Evolutionary conservation across 2,797 vertebrate species (phyloP).

Genomic region (Oreonectes daqikongensis): DNA sequence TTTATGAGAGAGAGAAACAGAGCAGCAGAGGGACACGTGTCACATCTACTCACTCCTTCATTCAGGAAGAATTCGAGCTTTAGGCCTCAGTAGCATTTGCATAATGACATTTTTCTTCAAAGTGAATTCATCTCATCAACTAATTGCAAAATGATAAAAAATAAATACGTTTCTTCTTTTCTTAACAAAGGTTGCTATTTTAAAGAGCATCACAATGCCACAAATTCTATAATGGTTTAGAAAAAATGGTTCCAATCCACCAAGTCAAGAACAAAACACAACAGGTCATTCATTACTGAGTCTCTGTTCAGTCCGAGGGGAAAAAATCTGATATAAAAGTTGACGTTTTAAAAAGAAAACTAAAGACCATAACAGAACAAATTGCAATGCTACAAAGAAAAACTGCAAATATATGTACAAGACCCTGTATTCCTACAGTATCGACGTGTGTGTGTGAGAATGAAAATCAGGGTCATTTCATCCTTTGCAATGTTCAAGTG

Average conservation of each 20-base stretch:
- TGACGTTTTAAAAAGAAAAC: constrained; percentile 65
- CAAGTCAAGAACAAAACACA: constrained; percentile 71
- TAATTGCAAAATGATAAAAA: constrained; percentile 71
- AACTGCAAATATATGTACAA: constrained; percentile 89
- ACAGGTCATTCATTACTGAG: constrained; percentile 75
- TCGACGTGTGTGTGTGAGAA: constrained; percentile 29
- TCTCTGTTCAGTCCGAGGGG: constrained; percentile 68
- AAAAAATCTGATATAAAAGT: constrained; percentile 75
- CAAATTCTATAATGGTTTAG: constrained; percentile 77
- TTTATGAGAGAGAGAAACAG: constrained; percentile 55
- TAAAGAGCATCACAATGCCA: constrained; percentile 75
- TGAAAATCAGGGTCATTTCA: constrained; percentile 23
- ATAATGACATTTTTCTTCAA: constrained; percentile 64
- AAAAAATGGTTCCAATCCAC: constrained; percentile 69
- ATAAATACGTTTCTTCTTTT: neutral
- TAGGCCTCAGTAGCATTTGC: constrained; percentile 63
- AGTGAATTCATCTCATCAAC: constrained; percentile 61
- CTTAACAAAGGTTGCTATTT: constrained; percentile 64
- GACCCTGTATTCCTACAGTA: constrained; percentile 86
- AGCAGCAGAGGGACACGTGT: constrained; percentile 48
- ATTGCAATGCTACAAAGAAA: constrained; percentile 88
- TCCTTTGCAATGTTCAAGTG: constrained; percentile 1
- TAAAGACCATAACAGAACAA: constrained; percentile 75
- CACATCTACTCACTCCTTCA: constrained; percentile 20
- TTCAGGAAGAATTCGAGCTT: constrained; percentile 57